Conservation (phyloP, 2,113 vertebrate genomes). For the Mus musculus region GRCm39 chr5:49187501-49188000, state of each 20-base stretch:
- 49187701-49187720: background rate
- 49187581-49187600: background rate
- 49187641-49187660: background rate
- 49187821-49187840: background rate
- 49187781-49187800: background rate
- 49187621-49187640: background rate
- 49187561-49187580: background rate
- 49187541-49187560: background rate
- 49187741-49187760: background rate
- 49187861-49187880: background rate
- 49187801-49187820: background rate
- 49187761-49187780: too few species aligned
- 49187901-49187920: background rate
- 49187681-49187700: background rate
- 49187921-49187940: background rate
- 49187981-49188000: background rate
- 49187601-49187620: background rate
- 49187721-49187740: background rate
- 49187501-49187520: background rate
- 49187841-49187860: background rate
- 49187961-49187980: background rate
- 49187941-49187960: background rate
- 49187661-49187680: background rate
- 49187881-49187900: background rate
- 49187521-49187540: slow-evolving; percentile 1